Base-by-base conservation (phyloP, 2,113 vertebrate species). In the Myrmophylax atrothorax region DNA sequence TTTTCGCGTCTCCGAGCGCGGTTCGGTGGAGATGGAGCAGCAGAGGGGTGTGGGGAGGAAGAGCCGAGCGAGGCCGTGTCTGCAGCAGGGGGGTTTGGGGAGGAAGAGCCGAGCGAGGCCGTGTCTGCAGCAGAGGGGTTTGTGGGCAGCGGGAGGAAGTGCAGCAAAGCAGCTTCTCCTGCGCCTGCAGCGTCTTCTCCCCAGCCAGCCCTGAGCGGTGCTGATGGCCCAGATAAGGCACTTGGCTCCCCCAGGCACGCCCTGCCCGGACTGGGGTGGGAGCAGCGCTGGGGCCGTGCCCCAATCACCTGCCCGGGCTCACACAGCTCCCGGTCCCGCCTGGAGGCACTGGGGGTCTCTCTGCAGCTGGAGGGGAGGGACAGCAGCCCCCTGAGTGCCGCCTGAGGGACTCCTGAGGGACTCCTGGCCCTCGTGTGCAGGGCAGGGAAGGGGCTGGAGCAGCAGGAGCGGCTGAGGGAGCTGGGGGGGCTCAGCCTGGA, bases 11-110 rank as follows among this genome's bases (percentile, higher is more conserved):
- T 19, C 35, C 10, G 64, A 19, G 44, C 14, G 67, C 53, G 16
- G 63, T 7, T 4, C 0, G 49, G 1, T 22, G 5, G 7, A 17
- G 83, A 3, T 1, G n/a, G 3, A 29, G 59, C 63, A 10, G 86
- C 83, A 6, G 37, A n/a, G 19, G 58, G 18, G 22, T 1, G 49
- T 16, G 31, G 50, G 80, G 52, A 47, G 58, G 50, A 38, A 19
- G 47, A 47, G 16, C 10, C 0, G 6, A 6, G 38, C 0, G 16
- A 11, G 66, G 28, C 5, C 11, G 40, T 4, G 47, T 3, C 47
- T 29, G 66, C 66, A 23, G 75, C 85, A 6, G 67, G 56, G 76
- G 50, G 18, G 58, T 49, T 56, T 31, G 1, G 50, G 80, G 52
- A 47, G 58, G 50, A 38, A 19, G 47, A 47, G 16, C 10, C 0